Evolutionary conservation across 2,888 invertebrate species (phyloP), one percentile per base, ranked within the genome.

Genomic region (Abrostola triplasia): DNA sequence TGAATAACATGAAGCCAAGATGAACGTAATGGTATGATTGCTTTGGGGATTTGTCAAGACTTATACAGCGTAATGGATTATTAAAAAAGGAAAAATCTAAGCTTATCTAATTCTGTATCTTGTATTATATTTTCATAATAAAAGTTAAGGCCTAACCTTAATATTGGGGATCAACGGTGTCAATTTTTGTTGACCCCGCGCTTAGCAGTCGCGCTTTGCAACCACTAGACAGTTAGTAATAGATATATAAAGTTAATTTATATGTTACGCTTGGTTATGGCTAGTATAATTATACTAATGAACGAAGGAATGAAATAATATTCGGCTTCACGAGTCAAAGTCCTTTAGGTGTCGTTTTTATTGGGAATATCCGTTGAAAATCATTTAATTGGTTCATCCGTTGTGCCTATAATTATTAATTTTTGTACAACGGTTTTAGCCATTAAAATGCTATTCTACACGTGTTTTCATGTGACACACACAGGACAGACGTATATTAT

Each of bases 331-430:
- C 5, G 11, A 10, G 9, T 13, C 10, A 35, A 11, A 36, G 44
- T 40, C 42, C 53, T 69, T 36, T 7, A 47, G 24, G 13, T 48
- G 47, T 48, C 40, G 37, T 40, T 35, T 0, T 37, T 67, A 70
- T 71, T 59, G 49, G 40, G 38, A 51, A 67, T 63, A 50, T 71
- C 70, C 67, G 59, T 36, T 38, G 8, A 42, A 62, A 65, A 38
- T 6, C 42, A 11, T 9, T 54, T 8, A 72, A 59, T 67, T 11
- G 24, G 0, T 7, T 42, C 67, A 53, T 72, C 58, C 67, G 60
- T 10, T 66, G 10, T 38, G 55, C 52, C 52, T 40, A 52, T 35
- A 52, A 38, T 11, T 47, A 47, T 24, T 13, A 8, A 13, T 8
- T 47, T 12, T 12, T 44, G 44, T 47, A 47, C 24, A 24, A 24